Conservation (phyloP, 2,888 invertebrate species). For the Anaspis maculata region DNA sequence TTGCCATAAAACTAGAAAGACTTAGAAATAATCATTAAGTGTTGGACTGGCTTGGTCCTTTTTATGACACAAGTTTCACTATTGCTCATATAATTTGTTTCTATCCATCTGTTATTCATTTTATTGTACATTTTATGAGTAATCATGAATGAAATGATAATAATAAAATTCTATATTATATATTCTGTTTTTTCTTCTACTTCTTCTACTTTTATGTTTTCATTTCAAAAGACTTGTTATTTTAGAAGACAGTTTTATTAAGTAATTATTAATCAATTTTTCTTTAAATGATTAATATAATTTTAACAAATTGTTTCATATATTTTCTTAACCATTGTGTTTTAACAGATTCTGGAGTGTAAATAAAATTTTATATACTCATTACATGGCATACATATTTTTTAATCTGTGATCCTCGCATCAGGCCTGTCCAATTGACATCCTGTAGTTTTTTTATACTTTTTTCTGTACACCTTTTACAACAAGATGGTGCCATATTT, state of each 20-base stretch:
- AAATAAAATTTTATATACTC: conserved; percentile 6
- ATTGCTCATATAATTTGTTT: conserved; percentile 44
- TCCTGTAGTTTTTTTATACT: too few relatives aligned
- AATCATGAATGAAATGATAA: conserved; percentile 43
- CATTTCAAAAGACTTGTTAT: conserved; percentile 1
- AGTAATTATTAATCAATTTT: too few relatives aligned
- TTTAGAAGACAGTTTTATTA: too few relatives aligned
- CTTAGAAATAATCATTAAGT: conserved; percentile 33
- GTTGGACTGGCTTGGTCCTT: conserved; percentile 34
- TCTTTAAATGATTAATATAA: too few relatives aligned
- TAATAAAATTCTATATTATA: conserved; percentile 45
- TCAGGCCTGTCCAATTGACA: too few relatives aligned
- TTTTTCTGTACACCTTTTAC: too few relatives aligned
- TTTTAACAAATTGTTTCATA: too few relatives aligned
- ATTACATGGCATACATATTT: conserved; percentile 1
- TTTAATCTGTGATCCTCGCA: too few relatives aligned
- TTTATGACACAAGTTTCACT: conserved; percentile 42
- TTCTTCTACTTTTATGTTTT: conserved; percentile 14
- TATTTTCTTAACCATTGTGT: conserved; percentile 1
- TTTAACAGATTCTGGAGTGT: conserved; percentile 5
- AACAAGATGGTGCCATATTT: too few relatives aligned
- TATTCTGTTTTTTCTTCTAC: conserved; percentile 35
- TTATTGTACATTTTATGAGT: conserved; percentile 45
- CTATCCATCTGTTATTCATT: conserved; percentile 45
- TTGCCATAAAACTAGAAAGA: conserved; percentile 37